phyloP scores from a whole-genome alignment of 2,113 vertebrate species.

The Sigmodon hispidus region DNA sequence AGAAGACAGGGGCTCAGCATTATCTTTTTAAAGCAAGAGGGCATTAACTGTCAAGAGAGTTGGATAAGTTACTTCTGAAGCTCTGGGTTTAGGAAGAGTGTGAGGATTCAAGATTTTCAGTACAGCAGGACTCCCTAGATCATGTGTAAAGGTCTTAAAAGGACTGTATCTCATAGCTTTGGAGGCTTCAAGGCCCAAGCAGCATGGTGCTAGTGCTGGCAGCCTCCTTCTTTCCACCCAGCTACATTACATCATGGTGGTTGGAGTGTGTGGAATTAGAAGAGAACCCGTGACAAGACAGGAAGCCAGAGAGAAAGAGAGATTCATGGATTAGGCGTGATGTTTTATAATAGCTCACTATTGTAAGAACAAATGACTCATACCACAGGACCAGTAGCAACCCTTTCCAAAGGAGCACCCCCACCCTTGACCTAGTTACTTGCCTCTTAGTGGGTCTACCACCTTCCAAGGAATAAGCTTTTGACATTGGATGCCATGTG shows the following conservation, averaged over 20 bases:
- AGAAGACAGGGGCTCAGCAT: not conserved
- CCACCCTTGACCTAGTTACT: not conserved
- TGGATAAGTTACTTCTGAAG: not conserved
- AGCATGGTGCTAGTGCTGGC: not conserved
- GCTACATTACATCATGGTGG: not conserved
- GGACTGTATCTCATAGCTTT: not conserved
- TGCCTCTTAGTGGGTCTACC: not conserved
- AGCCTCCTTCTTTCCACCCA: too few relatives aligned
- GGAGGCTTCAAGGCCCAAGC: not conserved
- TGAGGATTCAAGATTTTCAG: not conserved
- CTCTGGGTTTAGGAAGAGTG: not conserved
- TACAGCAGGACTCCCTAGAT: not conserved
- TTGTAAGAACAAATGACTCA: constrained; percentile 51
- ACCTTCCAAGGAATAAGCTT: not conserved
- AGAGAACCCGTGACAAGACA: not conserved
- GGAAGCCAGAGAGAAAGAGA: not conserved
- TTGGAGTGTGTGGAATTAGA: not conserved
- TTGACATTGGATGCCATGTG: not conserved
- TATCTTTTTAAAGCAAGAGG: constrained; percentile 33
- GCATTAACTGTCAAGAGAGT: not conserved
- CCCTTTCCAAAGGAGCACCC: not conserved
- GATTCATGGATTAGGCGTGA: not conserved
- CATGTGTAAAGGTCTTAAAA: not conserved
- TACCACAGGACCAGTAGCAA: not conserved
- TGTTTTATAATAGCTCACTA: not conserved